Evolutionary conservation across 2,113 vertebrate species (phyloP).

Genomic region (Rhea pennata): DNA sequence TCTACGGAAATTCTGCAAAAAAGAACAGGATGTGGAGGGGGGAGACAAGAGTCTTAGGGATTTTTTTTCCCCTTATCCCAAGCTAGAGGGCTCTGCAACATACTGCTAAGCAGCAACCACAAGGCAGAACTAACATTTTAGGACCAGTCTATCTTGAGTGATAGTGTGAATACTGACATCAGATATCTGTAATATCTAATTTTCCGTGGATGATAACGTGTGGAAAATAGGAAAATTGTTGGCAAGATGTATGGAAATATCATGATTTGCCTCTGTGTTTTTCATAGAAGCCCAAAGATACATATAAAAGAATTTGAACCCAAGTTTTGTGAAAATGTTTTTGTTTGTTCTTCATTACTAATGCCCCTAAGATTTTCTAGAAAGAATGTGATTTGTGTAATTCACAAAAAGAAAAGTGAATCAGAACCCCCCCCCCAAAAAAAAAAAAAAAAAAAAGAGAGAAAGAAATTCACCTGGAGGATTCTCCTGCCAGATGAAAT

Average conservation of each 20-base stretch:
- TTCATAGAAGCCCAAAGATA: fast-evolving
- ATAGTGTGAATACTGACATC: not conserved
- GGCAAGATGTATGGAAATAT: not conserved
- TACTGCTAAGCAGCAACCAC: not conserved
- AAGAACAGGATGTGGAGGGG: not conserved
- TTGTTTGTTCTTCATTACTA: not conserved
- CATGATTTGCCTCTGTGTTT: not conserved
- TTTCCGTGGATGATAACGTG: not conserved
- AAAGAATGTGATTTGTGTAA: not conserved
- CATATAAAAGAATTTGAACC: not conserved
- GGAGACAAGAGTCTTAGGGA: not conserved
- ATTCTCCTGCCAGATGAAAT: not conserved
- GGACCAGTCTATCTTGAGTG: not conserved
- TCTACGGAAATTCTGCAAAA: not conserved
- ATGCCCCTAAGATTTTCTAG: not conserved
- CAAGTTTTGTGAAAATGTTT: not conserved
- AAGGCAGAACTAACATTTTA: not conserved
- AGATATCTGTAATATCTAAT: not conserved
- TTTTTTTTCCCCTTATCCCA: not conserved
- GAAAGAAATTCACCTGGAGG: not conserved
- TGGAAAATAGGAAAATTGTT: not conserved
- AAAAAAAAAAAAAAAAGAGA: no score
- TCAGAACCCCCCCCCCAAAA: not conserved
- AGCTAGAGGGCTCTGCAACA: not conserved
- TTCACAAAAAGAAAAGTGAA: not conserved